phyloP scores from a whole-genome alignment of 2,113 vertebrate species.

The Xenopus laevis region DNA sequence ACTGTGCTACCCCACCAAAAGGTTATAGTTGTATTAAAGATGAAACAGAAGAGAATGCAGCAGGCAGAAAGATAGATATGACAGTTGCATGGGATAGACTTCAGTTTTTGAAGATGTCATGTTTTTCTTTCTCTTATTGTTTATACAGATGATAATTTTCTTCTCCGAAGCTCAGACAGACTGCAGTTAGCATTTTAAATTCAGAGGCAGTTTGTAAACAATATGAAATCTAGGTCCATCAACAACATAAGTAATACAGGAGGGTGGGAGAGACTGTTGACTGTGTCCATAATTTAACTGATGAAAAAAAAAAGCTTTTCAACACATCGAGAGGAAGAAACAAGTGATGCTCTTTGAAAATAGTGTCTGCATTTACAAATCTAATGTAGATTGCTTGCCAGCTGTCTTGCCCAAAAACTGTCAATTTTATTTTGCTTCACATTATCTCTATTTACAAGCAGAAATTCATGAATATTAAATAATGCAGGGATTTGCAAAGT shows the following conservation, averaged over 20 bases:
- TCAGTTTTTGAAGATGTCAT: conserved; percentile 25
- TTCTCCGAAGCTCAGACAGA: conserved; percentile 19
- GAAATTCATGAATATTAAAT: conserved; percentile 44
- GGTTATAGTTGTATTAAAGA: conserved; percentile 67
- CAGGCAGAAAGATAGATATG: conserved; percentile 44
- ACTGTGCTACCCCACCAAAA: conserved; percentile 47
- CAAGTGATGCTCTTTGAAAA: conserved; percentile 58
- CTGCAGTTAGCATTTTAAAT: conserved; percentile 26
- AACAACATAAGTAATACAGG: conserved; percentile 19
- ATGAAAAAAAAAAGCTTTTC: conserved; percentile 28
- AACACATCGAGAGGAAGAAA: conserved; percentile 52
- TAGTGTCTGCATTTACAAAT: conserved; percentile 63
- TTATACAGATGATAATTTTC: conserved; percentile 29
- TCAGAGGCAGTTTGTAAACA: conserved; percentile 11
- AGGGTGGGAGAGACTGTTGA: conserved; percentile 13
- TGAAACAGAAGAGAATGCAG: conserved; percentile 58
- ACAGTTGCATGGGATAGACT: conserved; percentile 20
- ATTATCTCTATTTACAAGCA: conserved; percentile 46
- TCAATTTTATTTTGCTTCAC: conserved; percentile 54
- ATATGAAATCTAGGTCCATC: conserved; percentile 6
- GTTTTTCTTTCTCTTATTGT: conserved; percentile 16
- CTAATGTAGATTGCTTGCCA: conserved; percentile 63
- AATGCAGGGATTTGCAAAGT: conserved; percentile 47
- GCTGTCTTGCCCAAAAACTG: conserved; percentile 56
- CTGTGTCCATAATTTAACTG: background rate